Percentiles rank a stretch among this genome's conserved stretches.
Conservation (phyloP, 2,797 vertebrate genomes). For the Urocyon cinereoargenteus region DNA sequence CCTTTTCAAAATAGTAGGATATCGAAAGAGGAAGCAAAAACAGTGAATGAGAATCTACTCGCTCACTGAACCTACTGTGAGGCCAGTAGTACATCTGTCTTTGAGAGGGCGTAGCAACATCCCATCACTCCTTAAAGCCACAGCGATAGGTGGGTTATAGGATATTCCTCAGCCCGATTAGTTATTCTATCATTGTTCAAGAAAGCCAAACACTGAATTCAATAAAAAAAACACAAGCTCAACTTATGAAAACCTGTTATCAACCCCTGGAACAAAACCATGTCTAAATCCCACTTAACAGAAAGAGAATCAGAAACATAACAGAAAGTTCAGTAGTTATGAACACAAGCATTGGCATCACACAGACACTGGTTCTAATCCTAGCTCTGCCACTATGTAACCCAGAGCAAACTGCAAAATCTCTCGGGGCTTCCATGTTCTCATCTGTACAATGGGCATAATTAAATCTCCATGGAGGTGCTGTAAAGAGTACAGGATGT, state of each 20-base stretch:
- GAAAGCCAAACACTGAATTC: slow-evolving; percentile 43
- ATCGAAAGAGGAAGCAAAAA: slow-evolving; percentile 64
- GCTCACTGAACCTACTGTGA: slow-evolving; percentile 74
- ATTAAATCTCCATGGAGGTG: neutral
- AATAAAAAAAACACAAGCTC: slow-evolving; percentile 59
- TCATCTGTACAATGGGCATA: neutral
- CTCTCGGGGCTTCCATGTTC: neutral
- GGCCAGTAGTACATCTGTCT: slow-evolving; percentile 59
- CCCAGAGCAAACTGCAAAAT: neutral
- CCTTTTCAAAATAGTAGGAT: slow-evolving; percentile 44
- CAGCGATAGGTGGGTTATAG: slow-evolving; percentile 38
- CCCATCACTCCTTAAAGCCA: slow-evolving; percentile 59
- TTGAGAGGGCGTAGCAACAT: slow-evolving; percentile 62
- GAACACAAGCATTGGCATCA: neutral
- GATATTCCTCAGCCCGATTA: slow-evolving; percentile 61
- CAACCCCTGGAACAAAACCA: neutral
- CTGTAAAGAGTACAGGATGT: neutral
- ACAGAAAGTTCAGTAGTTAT: neutral
- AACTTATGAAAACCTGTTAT: slow-evolving; percentile 61
- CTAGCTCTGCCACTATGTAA: neutral
- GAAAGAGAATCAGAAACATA: neutral
- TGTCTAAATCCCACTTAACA: neutral
- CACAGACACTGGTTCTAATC: neutral
- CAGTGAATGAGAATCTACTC: slow-evolving; percentile 66
- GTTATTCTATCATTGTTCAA: slow-evolving; percentile 53